These are phyloP conservation scores for Setophaga petechia DNA, from an alignment of 2,113 vertebrate genomes.

Conservation along the genomic window DNA sequence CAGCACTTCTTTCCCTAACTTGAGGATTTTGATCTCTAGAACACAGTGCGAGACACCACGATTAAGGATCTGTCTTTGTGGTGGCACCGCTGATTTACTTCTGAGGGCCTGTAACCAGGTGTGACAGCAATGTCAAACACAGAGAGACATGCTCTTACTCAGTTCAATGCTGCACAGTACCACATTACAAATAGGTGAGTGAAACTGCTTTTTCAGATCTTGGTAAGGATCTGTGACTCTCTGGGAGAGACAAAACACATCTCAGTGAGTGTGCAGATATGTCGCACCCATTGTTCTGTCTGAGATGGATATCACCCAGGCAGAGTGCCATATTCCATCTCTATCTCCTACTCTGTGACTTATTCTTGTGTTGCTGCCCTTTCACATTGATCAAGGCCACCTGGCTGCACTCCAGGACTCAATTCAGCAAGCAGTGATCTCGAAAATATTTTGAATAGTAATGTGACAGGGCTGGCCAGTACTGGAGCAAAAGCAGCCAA, in stretches of 20 bases:
- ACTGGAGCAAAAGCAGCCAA: background rate
- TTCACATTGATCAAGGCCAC: background rate
- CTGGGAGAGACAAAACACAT: background rate
- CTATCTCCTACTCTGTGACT: background rate
- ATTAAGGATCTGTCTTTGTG: background rate
- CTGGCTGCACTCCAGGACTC: background rate
- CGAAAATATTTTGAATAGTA: conserved; percentile 42
- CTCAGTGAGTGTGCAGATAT: fast-evolving
- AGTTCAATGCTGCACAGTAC: background rate
- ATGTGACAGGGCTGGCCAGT: background rate
- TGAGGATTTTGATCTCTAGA: background rate
- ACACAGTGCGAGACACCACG: fast-evolving
- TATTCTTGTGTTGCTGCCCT: background rate
- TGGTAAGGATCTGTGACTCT: background rate
- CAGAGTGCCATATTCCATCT: background rate
- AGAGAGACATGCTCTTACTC: background rate
- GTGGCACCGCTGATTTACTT: background rate
- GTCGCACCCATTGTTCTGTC: background rate
- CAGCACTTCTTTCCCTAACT: background rate
- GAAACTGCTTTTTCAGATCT: background rate
- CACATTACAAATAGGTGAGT: background rate
- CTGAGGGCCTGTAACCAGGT: background rate
- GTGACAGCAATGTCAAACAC: background rate
- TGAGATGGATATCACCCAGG: background rate
- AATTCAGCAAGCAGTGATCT: background rate